phyloP scores from a whole-genome alignment of 2,797 vertebrate genomes.

The Paguma larvata region DNA sequence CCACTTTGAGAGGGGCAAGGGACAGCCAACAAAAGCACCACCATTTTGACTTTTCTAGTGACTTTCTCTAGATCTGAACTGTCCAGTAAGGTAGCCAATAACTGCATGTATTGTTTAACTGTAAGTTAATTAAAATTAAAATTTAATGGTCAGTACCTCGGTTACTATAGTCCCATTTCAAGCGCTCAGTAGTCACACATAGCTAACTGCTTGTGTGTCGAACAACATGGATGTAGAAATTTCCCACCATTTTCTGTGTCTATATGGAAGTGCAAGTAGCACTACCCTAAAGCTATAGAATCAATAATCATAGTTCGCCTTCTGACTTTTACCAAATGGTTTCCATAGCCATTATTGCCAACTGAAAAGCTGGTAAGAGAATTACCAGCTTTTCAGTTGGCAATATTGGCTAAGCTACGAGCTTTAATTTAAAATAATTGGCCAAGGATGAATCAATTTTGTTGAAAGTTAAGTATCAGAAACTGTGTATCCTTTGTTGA shows the following conservation, averaged over 20 bases:
- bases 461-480: neutral
- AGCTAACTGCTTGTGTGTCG: neutral
- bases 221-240: neutral
- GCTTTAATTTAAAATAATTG: neutral
- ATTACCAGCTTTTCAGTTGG: neutral
- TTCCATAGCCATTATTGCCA: neutral
- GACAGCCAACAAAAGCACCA: neutral
- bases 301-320: neutral
- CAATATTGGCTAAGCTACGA: neutral
- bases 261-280: neutral
- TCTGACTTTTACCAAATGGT: neutral
- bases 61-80: neutral
- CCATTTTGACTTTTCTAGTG: neutral
- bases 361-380: neutral
- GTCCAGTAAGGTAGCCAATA: neutral
- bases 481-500: neutral
- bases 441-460: neutral
- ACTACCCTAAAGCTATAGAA: neutral
- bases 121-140: conserved; percentile 17
- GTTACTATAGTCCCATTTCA: neutral
- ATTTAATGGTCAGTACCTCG: neutral
- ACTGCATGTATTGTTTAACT: neutral
- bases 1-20: neutral
- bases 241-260: neutral
- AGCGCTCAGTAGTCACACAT: neutral